Conservation (phyloP, 2,888 invertebrate species). For the Ernsta delagoae region DNA sequence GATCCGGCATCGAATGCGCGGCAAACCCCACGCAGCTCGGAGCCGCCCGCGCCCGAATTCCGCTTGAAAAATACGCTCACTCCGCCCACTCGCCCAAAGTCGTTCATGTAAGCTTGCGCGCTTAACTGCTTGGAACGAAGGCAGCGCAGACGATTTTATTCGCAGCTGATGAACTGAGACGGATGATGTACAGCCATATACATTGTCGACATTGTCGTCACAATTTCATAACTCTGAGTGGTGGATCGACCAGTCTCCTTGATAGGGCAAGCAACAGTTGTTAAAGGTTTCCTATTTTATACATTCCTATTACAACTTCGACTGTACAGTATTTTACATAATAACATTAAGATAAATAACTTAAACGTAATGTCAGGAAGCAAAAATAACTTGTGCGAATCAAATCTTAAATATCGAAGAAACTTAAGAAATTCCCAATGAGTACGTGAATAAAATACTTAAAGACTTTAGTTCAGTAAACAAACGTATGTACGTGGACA, state of each 20-base stretch:
- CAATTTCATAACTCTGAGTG: background rate
- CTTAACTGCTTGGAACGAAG: constrained; percentile 38
- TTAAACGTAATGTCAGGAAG: too few species aligned
- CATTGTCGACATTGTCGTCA: constrained; percentile 18
- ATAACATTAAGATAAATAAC: too few species aligned
- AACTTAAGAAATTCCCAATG: constrained; percentile 1
- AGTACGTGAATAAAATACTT: constrained; percentile 3
- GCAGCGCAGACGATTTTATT: constrained; percentile 31
- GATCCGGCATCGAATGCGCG: too few species aligned
- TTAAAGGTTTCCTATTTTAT: too few species aligned
- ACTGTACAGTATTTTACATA: too few species aligned
- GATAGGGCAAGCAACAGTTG: too few species aligned
- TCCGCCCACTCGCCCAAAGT: constrained; percentile 73
- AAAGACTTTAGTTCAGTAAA: background rate
- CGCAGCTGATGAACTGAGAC: constrained; percentile 29
- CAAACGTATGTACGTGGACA: background rate
- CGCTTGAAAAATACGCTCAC: constrained; percentile 75
- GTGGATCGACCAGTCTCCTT: background rate
- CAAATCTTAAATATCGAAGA: too few species aligned
- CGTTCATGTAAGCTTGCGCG: constrained; percentile 73
- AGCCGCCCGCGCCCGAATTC: constrained; percentile 64
- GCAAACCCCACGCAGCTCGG: constrained; percentile 48
- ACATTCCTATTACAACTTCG: too few species aligned
- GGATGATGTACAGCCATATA: constrained; percentile 32
- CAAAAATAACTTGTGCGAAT: too few species aligned